A percentile compares a stretch with the other conserved stretches of the same genome.
phyloP scores from a whole-genome alignment of 2,113 vertebrate genomes.

The Paracanthobrama guichenoti region DNA sequence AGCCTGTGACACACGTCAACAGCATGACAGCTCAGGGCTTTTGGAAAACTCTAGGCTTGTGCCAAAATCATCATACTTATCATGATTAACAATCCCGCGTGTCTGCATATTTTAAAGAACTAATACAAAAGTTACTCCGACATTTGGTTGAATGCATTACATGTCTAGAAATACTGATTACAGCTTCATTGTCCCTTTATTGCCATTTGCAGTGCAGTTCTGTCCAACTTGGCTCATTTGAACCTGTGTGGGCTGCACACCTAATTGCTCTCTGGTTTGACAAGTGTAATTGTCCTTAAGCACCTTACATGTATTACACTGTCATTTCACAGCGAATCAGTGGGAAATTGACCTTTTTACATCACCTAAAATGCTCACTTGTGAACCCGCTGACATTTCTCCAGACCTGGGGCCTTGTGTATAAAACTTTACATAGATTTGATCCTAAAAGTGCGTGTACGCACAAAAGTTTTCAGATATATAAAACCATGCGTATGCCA shows the following conservation, averaged over 20 bases:
- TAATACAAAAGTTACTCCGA: conserved; percentile 14
- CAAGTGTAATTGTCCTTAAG: conserved; percentile 40
- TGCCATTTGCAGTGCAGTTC: conserved; percentile 9
- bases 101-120: not conserved
- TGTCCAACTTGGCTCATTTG: conserved; percentile 8
- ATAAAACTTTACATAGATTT: no score
- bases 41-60: not conserved
- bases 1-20: conserved; percentile 46
- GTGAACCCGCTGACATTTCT: conserved; percentile 40
- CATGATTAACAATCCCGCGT: conserved; percentile 10
- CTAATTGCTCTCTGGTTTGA: conserved; percentile 28
- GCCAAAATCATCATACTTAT: conserved; percentile 35
- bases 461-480: no score
- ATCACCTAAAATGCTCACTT: conserved; percentile 49
- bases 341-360: conserved; percentile 43
- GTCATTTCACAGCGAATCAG: conserved; percentile 23
- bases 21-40: conserved; percentile 18
- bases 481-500: no score
- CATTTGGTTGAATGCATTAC: conserved; percentile 26
- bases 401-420: conserved; percentile 6
- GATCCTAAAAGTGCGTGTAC: no score
- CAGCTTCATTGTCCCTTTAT: conserved; percentile 11
- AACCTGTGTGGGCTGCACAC: conserved; percentile 18
- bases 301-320: conserved; percentile 34
- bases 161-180: conserved; percentile 12